Evolutionary conservation across 2,113 vertebrate genomes (phyloP), one percentile per base, ranked within the genome.

Genomic region (Orycteropus afer): DNA sequence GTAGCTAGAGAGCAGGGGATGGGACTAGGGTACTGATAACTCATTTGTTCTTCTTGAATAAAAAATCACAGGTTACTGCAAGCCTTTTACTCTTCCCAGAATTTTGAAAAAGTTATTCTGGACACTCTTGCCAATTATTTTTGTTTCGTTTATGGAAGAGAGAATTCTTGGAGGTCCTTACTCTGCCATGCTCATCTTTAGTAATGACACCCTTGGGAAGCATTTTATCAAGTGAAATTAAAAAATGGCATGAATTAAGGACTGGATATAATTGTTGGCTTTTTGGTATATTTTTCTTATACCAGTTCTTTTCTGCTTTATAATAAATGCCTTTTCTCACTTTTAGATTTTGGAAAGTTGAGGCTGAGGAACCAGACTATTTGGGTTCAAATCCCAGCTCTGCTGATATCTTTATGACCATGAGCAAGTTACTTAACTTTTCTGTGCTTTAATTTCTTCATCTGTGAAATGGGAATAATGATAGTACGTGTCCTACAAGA

Each of bases 211-310:
- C 29, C 22, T 80, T 18, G 63, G 63, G 51, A 42, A 78, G 5
- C 51, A 90, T 90, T 79, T 84, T 84, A 59, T 93, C 27, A 90
- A n/a, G 37, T 89, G 34, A 29, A 85, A 78, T 71, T 49, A 94
- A 77, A 88, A 53, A 87, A 93, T 59, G 55, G 25, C 57, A 29
- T 92, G 55, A 90, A 11, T 94, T 90, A 59, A 76, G 89, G 53
- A 15, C 42, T 83, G 29, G 11, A 34, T 92, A 8, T 59, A 11
- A 91, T 91, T 91, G n/a, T n/a, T n/a, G n/a, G n/a, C n/a, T n/a
- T n/a, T n/a, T n/a, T n/a, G 15, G n/a, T 91, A 7, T 59, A 11
- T 93, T 91, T 91, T 96, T 89, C 40, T 91, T 63, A 63, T 57
- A 73, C 9, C 22, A 32, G n/a, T 53, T 86, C n/a, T 8, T 47